Percentiles rank a stretch among this genome's conserved stretches.
These are phyloP conservation scores for Scatophagus argus DNA, from an alignment of 2,113 vertebrate species.

Conservation along the genomic window DNA sequence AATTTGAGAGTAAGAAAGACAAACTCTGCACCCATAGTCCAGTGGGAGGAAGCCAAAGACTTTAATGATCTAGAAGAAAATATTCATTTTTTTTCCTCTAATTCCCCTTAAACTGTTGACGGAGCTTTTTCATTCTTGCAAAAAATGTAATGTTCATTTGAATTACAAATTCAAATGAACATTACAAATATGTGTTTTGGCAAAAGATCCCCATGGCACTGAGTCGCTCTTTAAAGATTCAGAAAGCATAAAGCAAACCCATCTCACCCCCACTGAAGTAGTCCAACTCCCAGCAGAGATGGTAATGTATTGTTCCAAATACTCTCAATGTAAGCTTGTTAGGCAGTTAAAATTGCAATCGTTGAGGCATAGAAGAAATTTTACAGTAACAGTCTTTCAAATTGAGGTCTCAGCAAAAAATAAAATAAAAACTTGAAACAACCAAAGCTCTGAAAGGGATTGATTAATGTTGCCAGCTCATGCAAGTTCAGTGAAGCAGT, in stretches of 20 bases:
- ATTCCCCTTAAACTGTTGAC: conserved; percentile 41
- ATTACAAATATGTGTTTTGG: conserved; percentile 66
- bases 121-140: conserved; percentile 50
- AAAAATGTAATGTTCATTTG: conserved; percentile 69
- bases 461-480: conserved; percentile 30
- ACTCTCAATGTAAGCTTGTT: conserved; percentile 70
- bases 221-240: conserved; percentile 71
- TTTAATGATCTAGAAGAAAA: conserved; percentile 44
- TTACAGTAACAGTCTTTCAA: conserved; percentile 61
- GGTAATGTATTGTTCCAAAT: conserved; percentile 71
- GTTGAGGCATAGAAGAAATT: conserved; percentile 61
- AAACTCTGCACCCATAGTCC: conserved; percentile 30
- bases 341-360: conserved; percentile 62
- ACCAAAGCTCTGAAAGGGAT: conserved; percentile 14
- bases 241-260: conserved; percentile 63
- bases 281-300: conserved; percentile 52
- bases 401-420: conserved; percentile 60
- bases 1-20: conserved; percentile 39
- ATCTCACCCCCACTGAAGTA: conserved; percentile 65
- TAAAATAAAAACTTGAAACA: conserved; percentile 23
- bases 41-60: conserved; percentile 33
- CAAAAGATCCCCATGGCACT: conserved; percentile 59
- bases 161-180: conserved; percentile 69
- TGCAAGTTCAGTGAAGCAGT: conserved; percentile 48
- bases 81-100: conserved; percentile 35